Conservation (phyloP, 2,797 vertebrate genomes). For the Cossypha caffra region DNA sequence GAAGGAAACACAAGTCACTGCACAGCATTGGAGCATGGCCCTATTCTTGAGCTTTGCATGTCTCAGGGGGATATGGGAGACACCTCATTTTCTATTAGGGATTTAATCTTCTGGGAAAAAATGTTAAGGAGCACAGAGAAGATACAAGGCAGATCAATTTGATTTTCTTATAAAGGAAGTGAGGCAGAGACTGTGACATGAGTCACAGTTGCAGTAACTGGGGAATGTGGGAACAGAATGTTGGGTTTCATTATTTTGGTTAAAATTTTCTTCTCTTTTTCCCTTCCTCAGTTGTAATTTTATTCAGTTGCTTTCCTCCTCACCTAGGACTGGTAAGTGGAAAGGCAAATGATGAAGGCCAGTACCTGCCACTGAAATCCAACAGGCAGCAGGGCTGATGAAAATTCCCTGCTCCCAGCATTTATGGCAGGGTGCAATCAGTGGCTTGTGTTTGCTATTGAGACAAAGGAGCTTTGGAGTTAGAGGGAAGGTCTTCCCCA, state of each 20-base stretch:
- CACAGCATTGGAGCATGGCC: rapidly evolving
- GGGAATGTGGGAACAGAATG: neutral
- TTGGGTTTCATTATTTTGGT: neutral
- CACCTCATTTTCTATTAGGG: neutral
- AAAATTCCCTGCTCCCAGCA: conserved; percentile 66
- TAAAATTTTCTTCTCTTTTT: neutral
- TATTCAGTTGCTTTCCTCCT: neutral
- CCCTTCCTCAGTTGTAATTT: neutral
- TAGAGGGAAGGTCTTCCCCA: conserved; percentile 69
- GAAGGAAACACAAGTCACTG: neutral
- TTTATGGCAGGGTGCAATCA: conserved; percentile 72
- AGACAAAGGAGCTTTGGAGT: conserved; percentile 77
- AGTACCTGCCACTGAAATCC: conserved; percentile 24
- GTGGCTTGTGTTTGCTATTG: conserved; percentile 73
- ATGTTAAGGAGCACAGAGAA: neutral
- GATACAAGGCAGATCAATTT: neutral
- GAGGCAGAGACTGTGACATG: neutral
- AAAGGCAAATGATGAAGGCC: conserved; percentile 8
- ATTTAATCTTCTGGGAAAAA: neutral
- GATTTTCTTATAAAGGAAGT: neutral
- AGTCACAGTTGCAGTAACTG: neutral
- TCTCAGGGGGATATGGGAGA: neutral
- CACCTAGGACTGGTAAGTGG: neutral
- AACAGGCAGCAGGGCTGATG: conserved; percentile 55
- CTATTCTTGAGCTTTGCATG: neutral